A percentile compares a stretch with the other conserved stretches of the same genome.
phyloP scores from a whole-genome alignment of 2,797 vertebrate species.

The Rhincodon typus region DNA sequence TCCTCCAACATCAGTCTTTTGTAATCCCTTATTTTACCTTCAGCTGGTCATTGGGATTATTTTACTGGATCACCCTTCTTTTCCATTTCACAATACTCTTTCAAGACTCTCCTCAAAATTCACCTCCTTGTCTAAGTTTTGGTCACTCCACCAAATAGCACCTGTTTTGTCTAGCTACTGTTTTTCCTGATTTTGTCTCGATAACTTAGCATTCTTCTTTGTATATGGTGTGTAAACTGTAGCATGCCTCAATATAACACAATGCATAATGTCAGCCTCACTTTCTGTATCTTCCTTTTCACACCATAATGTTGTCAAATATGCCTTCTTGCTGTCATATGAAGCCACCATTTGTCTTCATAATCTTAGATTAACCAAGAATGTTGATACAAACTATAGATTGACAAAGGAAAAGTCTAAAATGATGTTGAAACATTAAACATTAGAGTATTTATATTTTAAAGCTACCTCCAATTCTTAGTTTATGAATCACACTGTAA shows the following conservation, averaged over 20 bases:
- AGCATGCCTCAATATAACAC: background rate
- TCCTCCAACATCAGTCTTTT: background rate
- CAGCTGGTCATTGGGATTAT: background rate
- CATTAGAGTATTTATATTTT: background rate
- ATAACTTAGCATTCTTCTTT: background rate
- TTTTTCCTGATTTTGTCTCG: background rate
- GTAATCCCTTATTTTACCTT: background rate
- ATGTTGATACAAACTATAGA: background rate
- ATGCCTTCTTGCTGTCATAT: background rate
- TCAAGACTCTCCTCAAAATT: background rate
- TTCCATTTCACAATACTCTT: background rate
- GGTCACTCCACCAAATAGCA: background rate
- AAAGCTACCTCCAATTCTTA: background rate
- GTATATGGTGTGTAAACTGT: background rate
- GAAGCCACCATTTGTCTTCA: background rate
- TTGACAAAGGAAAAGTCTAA: background rate
- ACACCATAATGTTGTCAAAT: background rate
- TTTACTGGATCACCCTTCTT: background rate
- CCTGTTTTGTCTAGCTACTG: background rate
- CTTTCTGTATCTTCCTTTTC: background rate
- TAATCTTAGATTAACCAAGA: background rate
- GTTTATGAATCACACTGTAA: background rate
- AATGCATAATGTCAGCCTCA: background rate
- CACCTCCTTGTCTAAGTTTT: background rate
- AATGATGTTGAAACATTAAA: too few relatives aligned